Percentiles rank a stretch among this genome's conserved stretches.
These are phyloP conservation scores for Julus scanicus DNA, from an alignment of 2,888 invertebrate species.

Conservation along the genomic window DNA sequence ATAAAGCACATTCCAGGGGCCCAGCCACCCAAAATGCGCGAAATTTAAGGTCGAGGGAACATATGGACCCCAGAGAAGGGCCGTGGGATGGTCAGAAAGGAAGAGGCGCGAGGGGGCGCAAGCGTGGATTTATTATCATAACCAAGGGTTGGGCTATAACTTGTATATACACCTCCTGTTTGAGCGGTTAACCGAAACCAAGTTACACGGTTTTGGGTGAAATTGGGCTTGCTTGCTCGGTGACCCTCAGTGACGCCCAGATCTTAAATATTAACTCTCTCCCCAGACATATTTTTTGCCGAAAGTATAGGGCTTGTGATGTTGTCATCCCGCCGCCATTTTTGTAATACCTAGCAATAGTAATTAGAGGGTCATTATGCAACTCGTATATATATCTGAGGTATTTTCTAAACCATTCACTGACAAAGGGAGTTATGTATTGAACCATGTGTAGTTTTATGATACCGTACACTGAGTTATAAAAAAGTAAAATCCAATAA, in stretches of 20 bases:
- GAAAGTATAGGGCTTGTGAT: too few relatives aligned
- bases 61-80: not conserved
- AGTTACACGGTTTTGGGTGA: not conserved
- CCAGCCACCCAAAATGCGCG: not conserved
- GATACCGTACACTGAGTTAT: too few relatives aligned
- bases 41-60: not conserved
- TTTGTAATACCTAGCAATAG: too few relatives aligned
- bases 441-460: too few relatives aligned
- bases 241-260: not conserved
- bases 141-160: not conserved
- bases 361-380: too few relatives aligned
- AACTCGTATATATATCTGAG: too few relatives aligned
- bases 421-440: too few relatives aligned
- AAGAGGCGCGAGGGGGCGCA: not conserved
- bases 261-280: not conserved
- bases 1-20: not conserved
- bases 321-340: too few relatives aligned
- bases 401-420: too few relatives aligned
- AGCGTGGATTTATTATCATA: not conserved
- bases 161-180: not conserved
- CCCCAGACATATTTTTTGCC: too few relatives aligned
- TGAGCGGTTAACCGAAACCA: not conserved
- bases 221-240: not conserved
- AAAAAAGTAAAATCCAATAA: too few relatives aligned
- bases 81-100: not conserved